phyloP scores from a whole-genome alignment of 2,113 vertebrate genomes.

The Argyrosomus japonicus region DNA sequence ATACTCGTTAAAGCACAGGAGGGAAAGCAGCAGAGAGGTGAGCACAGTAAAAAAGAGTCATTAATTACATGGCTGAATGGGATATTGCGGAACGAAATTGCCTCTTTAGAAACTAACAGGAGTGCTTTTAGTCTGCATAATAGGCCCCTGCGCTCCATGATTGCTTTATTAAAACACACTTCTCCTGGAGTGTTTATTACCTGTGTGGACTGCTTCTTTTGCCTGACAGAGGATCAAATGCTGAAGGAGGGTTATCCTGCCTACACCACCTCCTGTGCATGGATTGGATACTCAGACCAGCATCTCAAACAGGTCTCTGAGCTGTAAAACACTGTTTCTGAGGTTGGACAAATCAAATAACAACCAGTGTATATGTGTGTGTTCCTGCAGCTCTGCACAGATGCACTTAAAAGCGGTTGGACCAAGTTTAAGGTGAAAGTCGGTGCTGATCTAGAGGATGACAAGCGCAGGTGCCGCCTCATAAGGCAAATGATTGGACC shows the following conservation, averaged over 20 bases:
- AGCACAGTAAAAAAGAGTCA: slow-evolving; percentile 31
- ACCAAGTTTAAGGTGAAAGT: slow-evolving; percentile 89
- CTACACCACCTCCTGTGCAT: slow-evolving; percentile 86
- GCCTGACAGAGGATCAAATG: slow-evolving; percentile 84
- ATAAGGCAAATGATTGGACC: slow-evolving; percentile 84
- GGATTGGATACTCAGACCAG: slow-evolving; percentile 86
- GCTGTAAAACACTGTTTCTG: background rate
- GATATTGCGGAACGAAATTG: slow-evolving; percentile 19
- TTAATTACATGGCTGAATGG: slow-evolving; percentile 40
- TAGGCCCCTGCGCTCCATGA: background rate
- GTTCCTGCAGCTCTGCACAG: slow-evolving; percentile 75
- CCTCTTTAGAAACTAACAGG: slow-evolving; percentile 44
- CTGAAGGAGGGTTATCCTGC: slow-evolving; percentile 83
- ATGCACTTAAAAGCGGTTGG: slow-evolving; percentile 77
- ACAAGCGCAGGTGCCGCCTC: slow-evolving; percentile 83
- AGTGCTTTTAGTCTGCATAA: slow-evolving; percentile 43
- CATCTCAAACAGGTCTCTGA: slow-evolving; percentile 81
- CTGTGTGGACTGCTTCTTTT: slow-evolving; percentile 19
- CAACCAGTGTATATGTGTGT: background rate
- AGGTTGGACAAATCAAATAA: background rate
- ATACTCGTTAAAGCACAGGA: slow-evolving; percentile 81
- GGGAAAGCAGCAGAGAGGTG: slow-evolving; percentile 84
- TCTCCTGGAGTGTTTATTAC: slow-evolving; percentile 28
- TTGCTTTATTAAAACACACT: slow-evolving; percentile 25
- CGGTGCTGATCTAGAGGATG: slow-evolving; percentile 84